Base-by-base conservation (phyloP, 2,797 vertebrate genomes). In the Sciaenops ocellatus region DNA sequence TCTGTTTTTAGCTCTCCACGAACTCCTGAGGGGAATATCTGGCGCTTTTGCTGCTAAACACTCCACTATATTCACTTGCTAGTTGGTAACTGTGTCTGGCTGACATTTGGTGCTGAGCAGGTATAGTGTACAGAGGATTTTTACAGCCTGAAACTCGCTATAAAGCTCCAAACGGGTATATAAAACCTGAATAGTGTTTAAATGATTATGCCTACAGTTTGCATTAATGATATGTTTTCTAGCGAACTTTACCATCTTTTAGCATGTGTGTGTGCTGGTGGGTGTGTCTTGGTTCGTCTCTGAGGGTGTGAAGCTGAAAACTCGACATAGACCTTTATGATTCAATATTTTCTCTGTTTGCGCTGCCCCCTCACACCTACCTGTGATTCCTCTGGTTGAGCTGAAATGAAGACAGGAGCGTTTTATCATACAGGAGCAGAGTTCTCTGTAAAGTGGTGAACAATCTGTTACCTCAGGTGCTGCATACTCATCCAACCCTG, bases 371-470 rank as follows among this genome's bases (percentile, higher is more conserved):
- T 69, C 56, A 47, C 64, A 55, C 67, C 60, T 60, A 69, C 61
- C 68, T 77, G 63, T 52, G 48, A 22, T 22, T 71, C 76, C 66
- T 64, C 56, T 48, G 78, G 79, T 71, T 77, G 20, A 22, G 17
- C 38, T 68, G 63, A 73, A 76, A 62, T 54, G 18, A 66, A 61
- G 71, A 68, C 63, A 52, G 44, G 4, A 17, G 56, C 18, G 61
- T 52, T 52, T 75, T 65, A 85, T 86, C 84, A 22, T 24, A 12
- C 66, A 62, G 48, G 61, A 69, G 67, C 73, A 87, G 67, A 69
- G 64, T 76, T 71, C 70, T 70, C 24, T 52, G 15, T 44, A 38
- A 38, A 70, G 69, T 55, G 78, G 22, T 55, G 78, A 78, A 55
- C 59, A 30, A 54, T 60, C 52, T 52, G 38, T 69, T 74, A 71